Base-by-base conservation (phyloP, 1,140 invertebrate species). In the Heliconius congener region DNA sequence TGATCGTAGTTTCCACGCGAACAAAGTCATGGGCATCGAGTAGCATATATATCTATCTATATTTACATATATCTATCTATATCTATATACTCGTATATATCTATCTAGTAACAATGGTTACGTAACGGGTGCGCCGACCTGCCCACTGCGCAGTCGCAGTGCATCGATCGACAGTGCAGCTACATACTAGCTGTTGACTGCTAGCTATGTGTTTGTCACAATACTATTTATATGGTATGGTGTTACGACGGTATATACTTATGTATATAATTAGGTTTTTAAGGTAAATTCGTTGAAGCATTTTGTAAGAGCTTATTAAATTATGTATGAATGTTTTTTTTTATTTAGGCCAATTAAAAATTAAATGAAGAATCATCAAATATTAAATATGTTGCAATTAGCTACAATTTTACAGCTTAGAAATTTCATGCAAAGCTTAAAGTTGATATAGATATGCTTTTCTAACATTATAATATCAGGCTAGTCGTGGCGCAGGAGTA, bases 131-230 rank as follows among this genome's bases (percentile, higher is more conserved):
- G 85, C 89, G 88, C 78, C 84, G 91, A 91, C 90, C 89, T 81
- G 79, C 71, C 70, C 81, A 88, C 80, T 83, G 91, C 91, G 90
- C 91, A 92, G 85, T 78, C 88, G 90, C 86, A 82, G 76, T 89
- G 87, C 88, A 93, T 93, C 88, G 91, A 93, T 91, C 89, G 83
- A 42, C 76, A 82, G 81, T 88, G 86, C 86, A 88, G 57, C 79
- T 77, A 80, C 55, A 27, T 52, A 52, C 50, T 18, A 18, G 50
- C 42, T 46, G 42, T 13, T 46, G 13, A 11, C 42, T 11, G 42
- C 11, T 46, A 16, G 42, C 74, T 42, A 82, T 82, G 81, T 82
- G 81, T 70, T 71, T 82, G 30, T 55, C 46, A 73, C 16, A 77
- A 76, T 52, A 60, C 76, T 50, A 71, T 66, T 2, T 66, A n/a